phyloP scores from a whole-genome alignment of 2,113 vertebrate species.

The Upupa epops region DNA sequence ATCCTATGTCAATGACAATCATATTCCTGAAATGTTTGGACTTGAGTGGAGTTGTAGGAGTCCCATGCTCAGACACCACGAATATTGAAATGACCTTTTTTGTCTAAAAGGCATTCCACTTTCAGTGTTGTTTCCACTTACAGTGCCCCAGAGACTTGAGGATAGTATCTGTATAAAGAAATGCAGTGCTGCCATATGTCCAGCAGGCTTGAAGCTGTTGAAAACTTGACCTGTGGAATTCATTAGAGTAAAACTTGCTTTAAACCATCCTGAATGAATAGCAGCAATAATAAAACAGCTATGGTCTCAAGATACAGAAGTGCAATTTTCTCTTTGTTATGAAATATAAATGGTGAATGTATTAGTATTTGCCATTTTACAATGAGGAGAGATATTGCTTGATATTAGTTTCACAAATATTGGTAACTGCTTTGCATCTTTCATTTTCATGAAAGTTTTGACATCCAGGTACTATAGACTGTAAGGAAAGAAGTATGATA shows the following conservation, averaged over 20 bases:
- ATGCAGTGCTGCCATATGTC: slow-evolving; percentile 25
- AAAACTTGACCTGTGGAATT: slow-evolving; percentile 58
- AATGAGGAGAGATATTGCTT: slow-evolving; percentile 5
- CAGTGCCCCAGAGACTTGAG: slow-evolving; percentile 39
- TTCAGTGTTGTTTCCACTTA: slow-evolving; percentile 35
- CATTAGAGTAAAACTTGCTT: slow-evolving; percentile 57
- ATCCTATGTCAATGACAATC: neutral
- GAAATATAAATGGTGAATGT: slow-evolving; percentile 59
- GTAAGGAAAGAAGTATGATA: slow-evolving; percentile 49
- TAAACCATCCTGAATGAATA: slow-evolving; percentile 36
- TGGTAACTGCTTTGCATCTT: neutral
- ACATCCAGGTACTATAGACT: slow-evolving; percentile 18
- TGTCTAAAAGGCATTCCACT: slow-evolving; percentile 22
- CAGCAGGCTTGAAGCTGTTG: slow-evolving; percentile 58
- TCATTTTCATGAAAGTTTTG: slow-evolving; percentile 20
- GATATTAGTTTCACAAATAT: slow-evolving; percentile 51
- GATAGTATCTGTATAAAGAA: slow-evolving; percentile 23
- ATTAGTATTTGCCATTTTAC: slow-evolving; percentile 55
- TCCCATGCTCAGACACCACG: neutral
- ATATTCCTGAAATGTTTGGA: neutral
- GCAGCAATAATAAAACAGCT: slow-evolving; percentile 53
- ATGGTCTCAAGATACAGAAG: slow-evolving; percentile 44
- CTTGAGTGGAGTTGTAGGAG: neutral
- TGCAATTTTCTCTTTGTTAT: slow-evolving; percentile 60
- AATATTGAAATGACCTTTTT: slow-evolving; percentile 47